Conservation (phyloP, 2,888 invertebrate species). For the Bembecia ichneumoniformis region DNA sequence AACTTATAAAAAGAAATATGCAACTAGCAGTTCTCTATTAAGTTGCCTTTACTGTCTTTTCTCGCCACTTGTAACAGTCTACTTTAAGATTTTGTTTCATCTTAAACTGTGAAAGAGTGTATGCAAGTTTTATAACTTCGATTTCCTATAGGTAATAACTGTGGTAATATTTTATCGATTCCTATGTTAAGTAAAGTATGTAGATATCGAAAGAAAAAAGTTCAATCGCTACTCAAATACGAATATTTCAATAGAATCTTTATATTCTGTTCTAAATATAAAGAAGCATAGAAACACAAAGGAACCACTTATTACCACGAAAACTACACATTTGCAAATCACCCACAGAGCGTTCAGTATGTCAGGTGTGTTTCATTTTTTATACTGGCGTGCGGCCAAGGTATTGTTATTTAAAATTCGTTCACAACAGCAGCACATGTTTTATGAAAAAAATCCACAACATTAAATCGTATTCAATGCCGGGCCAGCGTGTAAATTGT, state of each 20-base stretch:
- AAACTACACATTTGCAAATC: background rate
- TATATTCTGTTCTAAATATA: too few relatives aligned
- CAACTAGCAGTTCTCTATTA: background rate
- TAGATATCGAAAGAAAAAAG: too few relatives aligned
- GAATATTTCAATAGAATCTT: background rate
- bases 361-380: constrained; percentile 37
- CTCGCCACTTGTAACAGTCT: background rate
- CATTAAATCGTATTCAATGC: constrained; percentile 17
- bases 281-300: background rate
- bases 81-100: background rate
- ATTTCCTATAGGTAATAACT: too few relatives aligned
- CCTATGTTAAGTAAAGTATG: too few relatives aligned
- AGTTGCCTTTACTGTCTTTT: background rate
- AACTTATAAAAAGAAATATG: background rate
- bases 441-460: constrained; percentile 16
- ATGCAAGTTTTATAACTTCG: too few relatives aligned
- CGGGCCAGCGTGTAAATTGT: constrained; percentile 36
- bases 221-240: too few relatives aligned
- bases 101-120: too few relatives aligned
- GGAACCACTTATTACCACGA: background rate
- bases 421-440: constrained; percentile 25
- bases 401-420: constrained; percentile 36
- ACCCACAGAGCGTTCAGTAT: background rate
- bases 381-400: constrained; percentile 37
- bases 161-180: too few relatives aligned